Base-by-base conservation (phyloP, 2,888 invertebrate genomes). In the Pollenia labialis region DNA sequence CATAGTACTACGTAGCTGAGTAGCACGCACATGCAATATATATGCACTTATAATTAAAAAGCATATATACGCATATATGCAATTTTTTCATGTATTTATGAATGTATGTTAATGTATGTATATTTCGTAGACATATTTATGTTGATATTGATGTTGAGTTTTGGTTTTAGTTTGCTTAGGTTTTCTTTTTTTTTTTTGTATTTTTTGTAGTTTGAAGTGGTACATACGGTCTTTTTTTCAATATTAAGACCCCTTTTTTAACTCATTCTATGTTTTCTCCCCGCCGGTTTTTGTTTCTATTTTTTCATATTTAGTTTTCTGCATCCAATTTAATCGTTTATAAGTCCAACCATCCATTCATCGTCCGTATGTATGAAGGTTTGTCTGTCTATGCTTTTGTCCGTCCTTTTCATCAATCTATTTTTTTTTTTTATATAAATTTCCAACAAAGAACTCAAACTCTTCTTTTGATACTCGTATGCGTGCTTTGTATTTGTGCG, bases 161-260 rank as follows among this genome's bases (percentile, higher is more conserved):
- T 84, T 87, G 84, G 84, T 87, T 85, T 87, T 87, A 87, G 87
- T 87, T 87, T 87, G 87, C 87, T 87, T 87, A 87, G 84, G 64
- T 77, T 87, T 83, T 75, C 74, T 80, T 23, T 1, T 23, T 23
- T 23, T 23, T 44, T 18, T 81, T 85, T 79, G 64, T 77, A 80
- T 48, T 71, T 76, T 81, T 84, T 81, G 87, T 84, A 74, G 68
- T 87, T 71, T 76, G 84, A 87, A 84, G 87, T 84, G 77, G 68
- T 87, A 50, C 74, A 75, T 64, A 62, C 52, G 58, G 74, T 40
- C 23, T 66, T 46, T 71, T 71, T 81, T 75, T 85, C 54, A 48
- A 84, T 60, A 81, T 81, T 82, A 62, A 74, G 81, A 77, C 81
- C 80, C 84, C 84, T 77, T 76, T 81, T 58, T 76, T 23, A 44